Evolutionary conservation across 2,888 invertebrate species (phyloP), one percentile per base, ranked within the genome.

Genomic region (Macaria liturata): DNA sequence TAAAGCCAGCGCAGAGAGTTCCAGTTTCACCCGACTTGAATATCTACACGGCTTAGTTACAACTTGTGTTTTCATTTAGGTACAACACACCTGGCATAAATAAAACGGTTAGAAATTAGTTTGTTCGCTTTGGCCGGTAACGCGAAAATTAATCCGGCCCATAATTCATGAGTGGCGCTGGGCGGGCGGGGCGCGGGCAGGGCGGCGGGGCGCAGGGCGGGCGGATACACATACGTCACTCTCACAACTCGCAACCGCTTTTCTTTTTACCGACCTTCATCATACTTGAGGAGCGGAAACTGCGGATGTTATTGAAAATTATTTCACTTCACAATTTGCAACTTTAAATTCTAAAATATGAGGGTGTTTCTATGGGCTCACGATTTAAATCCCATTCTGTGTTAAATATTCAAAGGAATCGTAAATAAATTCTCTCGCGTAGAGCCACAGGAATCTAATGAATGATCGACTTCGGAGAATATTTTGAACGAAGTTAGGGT

Each of bases 101-200:
- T 57, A 61, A 65, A 66, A 60, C 60, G 37, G 59, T 54, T 61
- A 53, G 60, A 57, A 68, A 66, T 71, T 67, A 68, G 68, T 67
- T 65, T 64, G 66, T 65, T 61, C 65, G 61, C 45, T 50, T 61
- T 49, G 59, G 68, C 61, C 62, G 63, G 68, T 70, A 70, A 70
- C 71, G 71, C 63, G 66, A 65, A 71, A 75, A 76, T 76, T 77
- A 77, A 78, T 78, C 77, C 71, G 65, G 68, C 64, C 62, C 68
- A 76, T 76, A 71, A 72, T 74, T 76, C 74, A 75, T 69, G 69
- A 64, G 72, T 59, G 67, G 68, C 51, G 66, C 67, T 67, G 44
- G 4, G 48, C 46, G 55, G 32, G 49, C 48, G 57, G 9, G 51
- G 49, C 64, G 60, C 45, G 39, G 63, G 57, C 39, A 20, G 4